Evolutionary conservation across 2,113 vertebrate species (phyloP).

Genomic region (Tyto alba): DNA sequence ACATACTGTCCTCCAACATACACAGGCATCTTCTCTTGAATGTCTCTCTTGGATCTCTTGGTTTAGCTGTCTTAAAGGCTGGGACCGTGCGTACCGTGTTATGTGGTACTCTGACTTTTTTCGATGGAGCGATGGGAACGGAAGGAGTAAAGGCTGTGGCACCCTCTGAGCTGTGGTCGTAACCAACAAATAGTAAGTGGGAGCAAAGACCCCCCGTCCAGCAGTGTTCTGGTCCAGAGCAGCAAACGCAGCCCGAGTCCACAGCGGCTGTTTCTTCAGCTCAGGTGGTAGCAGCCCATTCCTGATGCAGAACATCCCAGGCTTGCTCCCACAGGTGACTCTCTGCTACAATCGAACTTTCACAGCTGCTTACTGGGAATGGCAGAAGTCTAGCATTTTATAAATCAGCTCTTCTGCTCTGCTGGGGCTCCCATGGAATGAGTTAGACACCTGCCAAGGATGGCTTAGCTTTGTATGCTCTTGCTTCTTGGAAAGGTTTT

Average conservation of each 20-base stretch:
- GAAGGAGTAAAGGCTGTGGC: not conserved
- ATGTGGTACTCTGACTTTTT: not conserved
- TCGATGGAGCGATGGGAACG: not conserved
- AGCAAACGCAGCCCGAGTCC: not conserved
- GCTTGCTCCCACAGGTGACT: not conserved
- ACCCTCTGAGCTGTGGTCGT: not conserved
- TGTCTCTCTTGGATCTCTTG: not conserved
- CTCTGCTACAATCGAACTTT: not conserved
- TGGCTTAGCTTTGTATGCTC: not conserved
- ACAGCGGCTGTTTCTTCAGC: not conserved
- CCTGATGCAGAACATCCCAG: not conserved
- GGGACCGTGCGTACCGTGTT: not conserved
- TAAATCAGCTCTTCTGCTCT: not conserved
- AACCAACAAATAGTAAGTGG: not conserved
- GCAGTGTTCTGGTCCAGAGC: not conserved
- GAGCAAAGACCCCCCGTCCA: rapidly evolving
- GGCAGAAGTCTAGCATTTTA: not conserved
- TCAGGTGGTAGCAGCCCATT: not conserved
- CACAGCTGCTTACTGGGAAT: not conserved
- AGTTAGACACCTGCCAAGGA: not conserved
- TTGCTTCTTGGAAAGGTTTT: not conserved
- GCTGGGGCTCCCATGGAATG: not conserved
- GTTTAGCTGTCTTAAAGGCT: not conserved
- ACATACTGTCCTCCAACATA: not conserved
- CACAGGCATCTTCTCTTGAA: not conserved